A percentile compares a stretch with the other conserved stretches of the same genome.
Conservation (phyloP, 2,888 invertebrate species). For the Thysanoteuthis rhombus region DNA sequence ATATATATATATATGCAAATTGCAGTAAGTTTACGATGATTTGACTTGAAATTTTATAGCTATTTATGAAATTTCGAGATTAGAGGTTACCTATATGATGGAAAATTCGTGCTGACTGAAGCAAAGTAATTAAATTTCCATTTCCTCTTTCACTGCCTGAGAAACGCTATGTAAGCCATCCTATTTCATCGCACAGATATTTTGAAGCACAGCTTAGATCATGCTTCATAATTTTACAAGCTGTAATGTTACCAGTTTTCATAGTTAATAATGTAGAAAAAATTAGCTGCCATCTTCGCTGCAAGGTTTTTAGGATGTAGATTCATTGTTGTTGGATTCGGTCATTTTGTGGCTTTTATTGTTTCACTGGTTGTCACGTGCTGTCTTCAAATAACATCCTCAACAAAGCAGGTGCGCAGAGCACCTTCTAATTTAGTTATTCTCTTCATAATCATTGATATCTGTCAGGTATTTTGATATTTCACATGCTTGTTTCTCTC, state of each 20-base stretch:
- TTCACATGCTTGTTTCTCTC: too few species aligned
- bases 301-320: not conserved
- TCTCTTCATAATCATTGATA: not conserved
- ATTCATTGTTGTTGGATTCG: not conserved
- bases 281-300: not conserved
- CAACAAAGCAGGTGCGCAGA: not conserved
- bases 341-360: too few species aligned
- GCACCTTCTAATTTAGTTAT: not conserved
- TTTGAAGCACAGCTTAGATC: not conserved
- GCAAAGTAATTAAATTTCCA: not conserved
- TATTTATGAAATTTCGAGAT: not conserved
- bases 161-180: not conserved
- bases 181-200: not conserved
- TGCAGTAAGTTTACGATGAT: not conserved
- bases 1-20: not conserved
- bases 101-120: not conserved
- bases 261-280: not conserved
- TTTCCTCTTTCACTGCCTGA: not conserved
- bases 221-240: not conserved
- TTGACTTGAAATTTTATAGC: not conserved
- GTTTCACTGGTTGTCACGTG: not conserved
- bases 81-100: not conserved
- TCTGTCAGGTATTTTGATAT: not conserved
- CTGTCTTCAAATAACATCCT: not conserved
- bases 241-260: not conserved